These are phyloP conservation scores for Metacarcinus magister DNA, from an alignment of 2,888 invertebrate genomes.

Conservation along the genomic window DNA sequence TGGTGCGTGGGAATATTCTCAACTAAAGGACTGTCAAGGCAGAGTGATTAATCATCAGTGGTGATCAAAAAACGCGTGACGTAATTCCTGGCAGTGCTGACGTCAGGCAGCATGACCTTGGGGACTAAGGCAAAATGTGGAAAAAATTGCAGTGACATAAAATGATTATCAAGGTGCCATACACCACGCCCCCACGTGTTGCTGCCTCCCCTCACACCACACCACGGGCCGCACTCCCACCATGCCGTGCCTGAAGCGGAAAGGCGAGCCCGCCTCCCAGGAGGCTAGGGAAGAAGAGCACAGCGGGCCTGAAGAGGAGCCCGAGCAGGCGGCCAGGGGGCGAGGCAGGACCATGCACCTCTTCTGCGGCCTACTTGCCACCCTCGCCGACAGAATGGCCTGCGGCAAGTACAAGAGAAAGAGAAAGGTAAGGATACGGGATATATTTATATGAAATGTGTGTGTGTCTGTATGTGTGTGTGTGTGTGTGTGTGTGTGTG, in stretches of 20 bases:
- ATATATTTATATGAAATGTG: neutral
- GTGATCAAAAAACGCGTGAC: neutral
- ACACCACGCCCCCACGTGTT: neutral
- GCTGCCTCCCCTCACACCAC: conserved; percentile 6
- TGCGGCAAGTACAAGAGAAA: conserved; percentile 69
- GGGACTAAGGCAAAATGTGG: neutral
- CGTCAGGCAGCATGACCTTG: neutral
- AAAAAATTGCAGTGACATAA: neutral
- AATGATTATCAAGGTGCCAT: neutral
- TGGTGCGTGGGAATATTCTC: neutral
- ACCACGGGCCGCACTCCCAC: conserved; percentile 28
- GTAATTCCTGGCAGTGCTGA: neutral
- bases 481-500: conserved; percentile 57
- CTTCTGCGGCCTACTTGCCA: conserved; percentile 70
- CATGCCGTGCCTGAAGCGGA: conserved; percentile 71
- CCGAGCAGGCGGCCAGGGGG: conserved; percentile 45
- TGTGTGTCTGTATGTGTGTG: conserved; percentile 46
- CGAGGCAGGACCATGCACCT: neutral
- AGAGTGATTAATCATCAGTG: neutral
- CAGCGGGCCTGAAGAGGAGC: neutral
- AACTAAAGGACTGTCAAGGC: neutral
- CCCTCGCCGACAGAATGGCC: conserved; percentile 67
- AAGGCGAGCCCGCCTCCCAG: neutral
- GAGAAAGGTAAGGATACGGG: conserved; percentile 65
- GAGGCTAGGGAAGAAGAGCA: neutral